Base-by-base conservation (phyloP, 2,888 invertebrate genomes). In the Caenorhabditis sp. region DNA sequence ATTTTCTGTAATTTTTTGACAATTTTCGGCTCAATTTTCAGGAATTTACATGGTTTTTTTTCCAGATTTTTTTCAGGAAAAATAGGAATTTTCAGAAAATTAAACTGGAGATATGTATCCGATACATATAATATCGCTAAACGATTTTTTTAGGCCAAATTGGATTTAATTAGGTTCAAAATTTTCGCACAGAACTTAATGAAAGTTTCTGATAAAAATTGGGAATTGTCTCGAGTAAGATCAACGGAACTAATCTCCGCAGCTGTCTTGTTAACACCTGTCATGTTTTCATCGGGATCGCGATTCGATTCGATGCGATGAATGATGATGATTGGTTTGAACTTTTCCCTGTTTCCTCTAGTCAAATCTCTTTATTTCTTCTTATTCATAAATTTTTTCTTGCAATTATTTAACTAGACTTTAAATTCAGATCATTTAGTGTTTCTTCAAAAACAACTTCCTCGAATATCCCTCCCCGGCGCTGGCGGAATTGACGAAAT, bases 401-500 rank as follows among this genome's bases (percentile, higher is more conserved):
- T n/a, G n/a, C n/a, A n/a, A n/a, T n/a, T n/a, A n/a, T n/a, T n/a
- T n/a, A n/a, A n/a, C n/a, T n/a, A n/a, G n/a, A n/a, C n/a, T n/a
- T 40, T 13, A 11, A 13, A 40, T 40, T 13, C 6, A 28, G 5
- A 58, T 58, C 35, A 58, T n/a, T n/a, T n/a, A n/a, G 2, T n/a
- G 6, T 40, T 60, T 60, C 24, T 40, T 60, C 22, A 60, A 13
- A 1, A 22, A 13, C 37, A 60, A 60, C 60, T 40, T 60, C 40
- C 18, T 37, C 22, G 37, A 32, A 24, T 60, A 60, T 9, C 37
- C 40, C 40, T 60, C 60, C 5, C 22, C 60, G 18, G n/a, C 5
- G 18, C 37, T 22, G 24, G 37, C 60, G 24, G 60, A 60, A 6
- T 60, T 60, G 24, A 37, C 60, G 8, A 60, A 60, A 24, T 40